Evolutionary conservation across 2,113 vertebrate species (phyloP), one percentile per base, ranked within the genome.

Genomic region (Silurus asotus): DNA sequence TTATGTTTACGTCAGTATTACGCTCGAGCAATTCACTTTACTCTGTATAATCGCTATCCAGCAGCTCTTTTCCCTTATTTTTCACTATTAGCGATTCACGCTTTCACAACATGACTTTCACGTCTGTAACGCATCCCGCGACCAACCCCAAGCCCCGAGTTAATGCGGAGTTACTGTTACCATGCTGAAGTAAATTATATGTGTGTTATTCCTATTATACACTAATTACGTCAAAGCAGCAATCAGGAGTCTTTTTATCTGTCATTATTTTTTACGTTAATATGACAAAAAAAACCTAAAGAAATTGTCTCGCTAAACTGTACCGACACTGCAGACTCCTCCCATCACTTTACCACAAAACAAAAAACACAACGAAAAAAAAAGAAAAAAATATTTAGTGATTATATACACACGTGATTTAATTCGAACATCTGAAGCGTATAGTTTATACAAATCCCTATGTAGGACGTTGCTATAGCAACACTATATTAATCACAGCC

Each of bases 1-100:
- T 28, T 65, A 17, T 23, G 49, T 78, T 56, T 5, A 78, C 25
- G 37, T 85, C 75, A 85, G 75, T 85, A 79, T 85, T 85, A 69
- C 8, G 25, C 53, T 79, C 23, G 20, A 53, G 72, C 72, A 28
- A 20, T 51, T n/a, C 4, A 11, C 10, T 6, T 37, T 37, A 53
- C 81, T 69, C 49, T 55, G 17, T 56, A 79, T 67, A 67, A 37
- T 67, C 37, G 84, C 84, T 79, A 58, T 67, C 75, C 84, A 67
- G 49, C 48, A 25, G 37, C 45, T 61, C n/a, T 8, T 64, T 17
- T 28, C 11, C 2, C 37, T 15, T 56, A 70, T 72, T 48, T 72
- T 72, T 7, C 19, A 11, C 51, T 10, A 20, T 23, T 23, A 74
- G 70, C 10, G 3, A n/a, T 51, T 75, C 49, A 74, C 48, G 10